phyloP scores from a whole-genome alignment of 2,113 vertebrate species.

The Hipposideros armiger region DNA sequence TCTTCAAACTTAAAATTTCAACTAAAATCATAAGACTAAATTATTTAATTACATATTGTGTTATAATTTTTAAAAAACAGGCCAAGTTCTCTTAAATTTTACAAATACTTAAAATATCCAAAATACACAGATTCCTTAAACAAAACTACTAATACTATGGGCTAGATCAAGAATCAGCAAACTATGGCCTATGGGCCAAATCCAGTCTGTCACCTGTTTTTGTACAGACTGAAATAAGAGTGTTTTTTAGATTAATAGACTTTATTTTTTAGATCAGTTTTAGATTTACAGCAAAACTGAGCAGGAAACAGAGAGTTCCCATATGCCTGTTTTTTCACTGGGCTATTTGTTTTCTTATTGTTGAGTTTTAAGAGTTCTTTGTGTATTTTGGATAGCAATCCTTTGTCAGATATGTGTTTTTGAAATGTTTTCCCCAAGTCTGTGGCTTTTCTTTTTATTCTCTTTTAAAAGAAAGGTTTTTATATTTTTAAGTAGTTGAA shows the following conservation, averaged over 20 bases:
- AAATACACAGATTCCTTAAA: neutral
- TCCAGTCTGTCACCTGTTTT: neutral
- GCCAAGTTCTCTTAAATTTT: neutral
- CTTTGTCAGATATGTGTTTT: neutral
- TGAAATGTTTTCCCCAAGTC: neutral
- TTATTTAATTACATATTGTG: neutral
- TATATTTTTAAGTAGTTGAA: neutral
- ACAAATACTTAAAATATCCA: neutral
- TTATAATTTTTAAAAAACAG: neutral
- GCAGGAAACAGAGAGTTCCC: neutral
- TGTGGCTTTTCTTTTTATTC: neutral
- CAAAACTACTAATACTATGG: neutral
- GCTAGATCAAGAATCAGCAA: neutral
- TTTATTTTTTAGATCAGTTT: neutral
- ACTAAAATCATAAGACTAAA: neutral
- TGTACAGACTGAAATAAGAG: neutral
- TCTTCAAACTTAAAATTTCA: slow-evolving; percentile 22
- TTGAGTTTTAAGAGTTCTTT: slow-evolving; percentile 25
- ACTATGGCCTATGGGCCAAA: neutral
- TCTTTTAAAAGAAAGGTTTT: neutral
- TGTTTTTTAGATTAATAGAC: neutral
- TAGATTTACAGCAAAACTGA: neutral
- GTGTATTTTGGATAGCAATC: neutral
- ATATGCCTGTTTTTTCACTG: neutral
- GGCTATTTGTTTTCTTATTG: neutral